Conservation (phyloP, 2,113 vertebrate species). For the Motacilla alba region DNA sequence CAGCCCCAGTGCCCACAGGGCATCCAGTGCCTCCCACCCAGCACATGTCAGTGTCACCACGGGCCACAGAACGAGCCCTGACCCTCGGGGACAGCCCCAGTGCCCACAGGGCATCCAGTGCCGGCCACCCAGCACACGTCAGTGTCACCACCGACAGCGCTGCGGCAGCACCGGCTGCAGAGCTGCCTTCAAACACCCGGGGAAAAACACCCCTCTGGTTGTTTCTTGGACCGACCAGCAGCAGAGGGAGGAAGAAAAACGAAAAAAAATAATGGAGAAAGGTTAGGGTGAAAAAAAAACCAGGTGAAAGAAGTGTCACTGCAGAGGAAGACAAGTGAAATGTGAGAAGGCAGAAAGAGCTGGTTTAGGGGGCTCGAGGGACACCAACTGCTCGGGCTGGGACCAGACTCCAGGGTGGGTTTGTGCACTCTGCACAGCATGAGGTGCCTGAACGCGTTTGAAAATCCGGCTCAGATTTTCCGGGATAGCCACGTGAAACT, state of each 20-base stretch:
- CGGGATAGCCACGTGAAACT: rapidly evolving
- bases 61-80: too few relatives aligned
- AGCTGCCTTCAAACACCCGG: neutral
- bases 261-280: neutral
- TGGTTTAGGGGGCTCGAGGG: neutral
- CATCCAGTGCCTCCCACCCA: too few relatives aligned
- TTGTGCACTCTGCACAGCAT: rapidly evolving
- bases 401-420: neutral
- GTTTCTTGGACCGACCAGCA: neutral
- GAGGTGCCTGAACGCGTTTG: neutral
- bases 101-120: too few relatives aligned
- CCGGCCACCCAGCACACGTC: too few relatives aligned
- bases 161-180: neutral
- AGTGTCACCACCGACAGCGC: rapidly evolving
- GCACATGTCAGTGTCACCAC: too few relatives aligned
- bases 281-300: neutral
- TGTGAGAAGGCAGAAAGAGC: neutral
- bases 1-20: too few relatives aligned
- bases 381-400: neutral
- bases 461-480: neutral
- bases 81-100: too few relatives aligned
- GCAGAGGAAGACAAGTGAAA: neutral
- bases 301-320: neutral
- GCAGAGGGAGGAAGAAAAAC: rapidly evolving
- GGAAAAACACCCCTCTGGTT: rapidly evolving